Evolutionary conservation across 2,888 invertebrate genomes (phyloP).

Genomic region (Plagiodera versicolora): DNA sequence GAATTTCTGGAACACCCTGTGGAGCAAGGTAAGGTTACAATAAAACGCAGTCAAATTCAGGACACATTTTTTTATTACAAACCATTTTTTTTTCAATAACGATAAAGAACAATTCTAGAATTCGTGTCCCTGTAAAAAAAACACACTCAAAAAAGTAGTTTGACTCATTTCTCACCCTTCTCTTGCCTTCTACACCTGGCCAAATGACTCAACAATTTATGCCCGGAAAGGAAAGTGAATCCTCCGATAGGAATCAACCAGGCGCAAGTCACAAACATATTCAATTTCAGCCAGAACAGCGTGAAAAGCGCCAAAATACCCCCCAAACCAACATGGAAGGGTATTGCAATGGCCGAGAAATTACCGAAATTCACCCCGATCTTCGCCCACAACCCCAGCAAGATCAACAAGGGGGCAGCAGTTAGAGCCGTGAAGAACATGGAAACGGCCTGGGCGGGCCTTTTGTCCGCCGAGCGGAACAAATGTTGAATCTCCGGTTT

Average conservation of each 20-base stretch:
- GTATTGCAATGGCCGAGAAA: slow-evolving; percentile 79
- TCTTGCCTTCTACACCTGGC: slow-evolving; percentile 53
- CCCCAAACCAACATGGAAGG: slow-evolving; percentile 89
- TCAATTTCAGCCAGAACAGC: slow-evolving; percentile 88
- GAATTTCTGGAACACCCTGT: no score
- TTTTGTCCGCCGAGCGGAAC: slow-evolving; percentile 90
- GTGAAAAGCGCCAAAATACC: slow-evolving; percentile 86
- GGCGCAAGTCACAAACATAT: slow-evolving; percentile 95
- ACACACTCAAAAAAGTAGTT: slow-evolving; percentile 25
- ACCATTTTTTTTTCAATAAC: background rate
- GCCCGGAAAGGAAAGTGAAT: slow-evolving; percentile 92
- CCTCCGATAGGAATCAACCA: slow-evolving; percentile 83
- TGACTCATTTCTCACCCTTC: slow-evolving; percentile 32
- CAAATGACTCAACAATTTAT: slow-evolving; percentile 83
- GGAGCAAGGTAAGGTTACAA: background rate
- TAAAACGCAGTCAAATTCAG: background rate
- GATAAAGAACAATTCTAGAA: background rate
- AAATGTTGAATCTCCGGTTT: slow-evolving; percentile 71
- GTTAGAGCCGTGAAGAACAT: slow-evolving; percentile 87
- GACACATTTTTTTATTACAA: background rate
- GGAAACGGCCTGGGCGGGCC: slow-evolving; percentile 86
- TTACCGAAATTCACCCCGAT: slow-evolving; percentile 85
- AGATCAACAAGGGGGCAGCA: slow-evolving; percentile 77
- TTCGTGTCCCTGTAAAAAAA: background rate
- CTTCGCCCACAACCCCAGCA: slow-evolving; percentile 83